phyloP scores from a whole-genome alignment of 1,140 invertebrate species.

The Lepidurus arcticus region DNA sequence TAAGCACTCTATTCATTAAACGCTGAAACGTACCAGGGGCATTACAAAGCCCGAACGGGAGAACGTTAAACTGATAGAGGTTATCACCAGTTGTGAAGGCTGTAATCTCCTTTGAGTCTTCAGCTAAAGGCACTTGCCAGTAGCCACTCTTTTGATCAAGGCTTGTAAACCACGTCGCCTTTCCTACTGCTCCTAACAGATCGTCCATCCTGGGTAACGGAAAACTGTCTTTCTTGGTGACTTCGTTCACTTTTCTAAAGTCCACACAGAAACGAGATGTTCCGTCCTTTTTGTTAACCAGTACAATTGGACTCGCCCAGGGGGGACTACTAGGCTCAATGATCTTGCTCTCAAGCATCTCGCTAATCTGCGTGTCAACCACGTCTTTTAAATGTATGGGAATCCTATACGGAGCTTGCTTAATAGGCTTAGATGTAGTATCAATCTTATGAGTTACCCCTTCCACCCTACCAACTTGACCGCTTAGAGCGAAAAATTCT shows the following conservation, averaged over 20 bases:
- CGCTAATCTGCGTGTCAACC: not conserved
- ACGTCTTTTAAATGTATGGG: too few relatives aligned
- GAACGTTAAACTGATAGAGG: conserved; percentile 42
- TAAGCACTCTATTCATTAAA: conserved; percentile 43
- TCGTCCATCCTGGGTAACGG: conserved; percentile 51
- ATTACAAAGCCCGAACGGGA: too few relatives aligned
- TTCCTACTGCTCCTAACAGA: conserved; percentile 42
- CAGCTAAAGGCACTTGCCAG: conserved; percentile 44
- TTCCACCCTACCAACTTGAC: too few relatives aligned
- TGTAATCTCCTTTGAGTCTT: conserved; percentile 43
- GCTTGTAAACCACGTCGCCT: conserved; percentile 41
- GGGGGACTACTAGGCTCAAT: not conserved
- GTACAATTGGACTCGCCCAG: not conserved
- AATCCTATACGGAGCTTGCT: too few relatives aligned
- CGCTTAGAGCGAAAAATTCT: too few relatives aligned
- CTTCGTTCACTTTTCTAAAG: conserved; percentile 46
- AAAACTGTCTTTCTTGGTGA: conserved; percentile 43
- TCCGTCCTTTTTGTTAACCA: not conserved
- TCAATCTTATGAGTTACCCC: not conserved
- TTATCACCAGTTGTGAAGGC: conserved; percentile 45
- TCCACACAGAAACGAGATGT: not conserved
- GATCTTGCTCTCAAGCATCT: not conserved
- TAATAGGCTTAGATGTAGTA: too few relatives aligned
- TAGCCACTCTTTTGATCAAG: conserved; percentile 48
- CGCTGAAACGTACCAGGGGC: conserved; percentile 42